Base-by-base conservation (phyloP, 2,888 invertebrate species). In the Caprella mutica region DNA sequence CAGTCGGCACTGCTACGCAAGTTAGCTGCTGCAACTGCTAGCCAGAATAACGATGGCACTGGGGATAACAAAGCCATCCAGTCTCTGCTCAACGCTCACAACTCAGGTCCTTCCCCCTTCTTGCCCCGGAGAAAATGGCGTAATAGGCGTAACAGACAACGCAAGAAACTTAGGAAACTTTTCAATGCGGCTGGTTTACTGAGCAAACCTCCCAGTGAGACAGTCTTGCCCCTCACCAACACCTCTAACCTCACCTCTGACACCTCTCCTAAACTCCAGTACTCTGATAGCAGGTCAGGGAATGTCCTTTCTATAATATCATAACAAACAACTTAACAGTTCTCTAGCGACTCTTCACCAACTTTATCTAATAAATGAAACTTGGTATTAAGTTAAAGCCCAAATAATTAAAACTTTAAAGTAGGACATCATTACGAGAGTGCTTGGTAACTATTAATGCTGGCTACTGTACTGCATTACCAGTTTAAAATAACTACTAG, bases 1-100 rank as follows among this genome's bases (percentile, higher is more conserved):
- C 63, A 63, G 54, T 59, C 63, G 4, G 63, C 63, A 2, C 59
- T 63, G 19, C 59, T 63, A 2, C 63, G 59, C 30, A 63, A 63
- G 55, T 43, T 63, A 9, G 63, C 63, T n/a, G 29, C 58, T 14
- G 58, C 54, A 12, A 38, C 58, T 14, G 54, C 40, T 19, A 52
- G 52, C 33, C 53, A 29, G 17, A 17, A 29, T 6, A 27, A 52
- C 12, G n/a, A 53, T 6, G 35, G 38, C 23, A 39, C 38, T 5
- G 27, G 19, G 19, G 17, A 42, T 30, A 17, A 9, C 40, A 8
- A 29, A 29, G n/a, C 24, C 46, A 24, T 19, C 17, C n/a, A n/a
- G n/a, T 24, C 17, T 52, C 9, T 19, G n/a, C 30, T 21, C 24
- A 19, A 6, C 44, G 3, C 35, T 24, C n/a, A 30, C 21, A 21